These are phyloP conservation scores for Acinonyx jubatus DNA, from an alignment of 2,113 vertebrate species.

Conservation along the genomic window DNA sequence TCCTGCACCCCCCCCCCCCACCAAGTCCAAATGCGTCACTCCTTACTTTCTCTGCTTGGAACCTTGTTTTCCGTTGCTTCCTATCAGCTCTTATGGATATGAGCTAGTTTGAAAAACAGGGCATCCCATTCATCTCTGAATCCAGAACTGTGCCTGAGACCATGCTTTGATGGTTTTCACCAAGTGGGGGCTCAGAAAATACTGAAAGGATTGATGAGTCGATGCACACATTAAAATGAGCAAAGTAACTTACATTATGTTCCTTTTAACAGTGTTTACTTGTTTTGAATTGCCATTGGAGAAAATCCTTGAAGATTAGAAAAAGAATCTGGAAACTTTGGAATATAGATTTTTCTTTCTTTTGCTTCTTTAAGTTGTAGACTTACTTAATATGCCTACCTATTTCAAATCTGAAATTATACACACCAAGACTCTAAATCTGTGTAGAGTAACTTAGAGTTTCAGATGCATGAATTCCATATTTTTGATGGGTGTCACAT, in stretches of 20 bases:
- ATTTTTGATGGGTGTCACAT: background rate
- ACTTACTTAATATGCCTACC: background rate
- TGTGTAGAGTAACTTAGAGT: background rate
- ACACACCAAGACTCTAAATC: background rate
- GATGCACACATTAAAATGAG: background rate
- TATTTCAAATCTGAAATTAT: slow-evolving; percentile 40
- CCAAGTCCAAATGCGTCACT: background rate
- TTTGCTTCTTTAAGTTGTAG: background rate
- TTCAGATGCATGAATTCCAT: background rate
- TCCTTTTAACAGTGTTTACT: background rate
- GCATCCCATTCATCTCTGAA: background rate
- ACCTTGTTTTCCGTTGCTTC: background rate
- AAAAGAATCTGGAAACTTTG: background rate
- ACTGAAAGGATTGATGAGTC: background rate
- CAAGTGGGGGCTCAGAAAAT: background rate
- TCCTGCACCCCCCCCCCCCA: background rate
- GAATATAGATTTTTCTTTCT: background rate
- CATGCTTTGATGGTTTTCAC: background rate
- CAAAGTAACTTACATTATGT: background rate
- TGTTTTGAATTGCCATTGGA: background rate
- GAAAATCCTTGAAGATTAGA: background rate
- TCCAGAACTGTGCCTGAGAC: background rate
- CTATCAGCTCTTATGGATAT: background rate
- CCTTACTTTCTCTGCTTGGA: background rate
- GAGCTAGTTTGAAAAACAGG: background rate